Conservation (phyloP, 1,140 invertebrate species). For the Macrobrachium nipponense region DNA sequence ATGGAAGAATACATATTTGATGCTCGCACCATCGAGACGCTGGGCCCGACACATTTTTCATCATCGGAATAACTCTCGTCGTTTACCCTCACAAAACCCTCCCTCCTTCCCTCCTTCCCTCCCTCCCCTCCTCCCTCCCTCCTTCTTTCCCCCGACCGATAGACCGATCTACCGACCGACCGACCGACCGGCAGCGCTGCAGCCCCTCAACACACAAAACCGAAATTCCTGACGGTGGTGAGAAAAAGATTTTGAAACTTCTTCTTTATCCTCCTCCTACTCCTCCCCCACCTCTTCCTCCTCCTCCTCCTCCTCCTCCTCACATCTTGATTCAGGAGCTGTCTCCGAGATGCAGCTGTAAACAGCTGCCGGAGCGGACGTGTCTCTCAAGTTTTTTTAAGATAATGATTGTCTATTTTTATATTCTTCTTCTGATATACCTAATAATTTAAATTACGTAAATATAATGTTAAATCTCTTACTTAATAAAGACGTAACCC, state of each 20-base stretch:
- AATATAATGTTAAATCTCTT: too few species aligned
- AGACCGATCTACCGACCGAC: too few species aligned
- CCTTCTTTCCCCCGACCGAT: too few species aligned
- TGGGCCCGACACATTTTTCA: slow-evolving; percentile 45
- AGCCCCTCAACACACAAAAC: slow-evolving; percentile 3
- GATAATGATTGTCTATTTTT: background rate
- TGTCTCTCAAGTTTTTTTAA: background rate
- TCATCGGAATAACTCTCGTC: slow-evolving; percentile 4
- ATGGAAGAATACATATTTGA: slow-evolving; percentile 55
- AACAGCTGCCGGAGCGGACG: background rate
- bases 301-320: background rate
- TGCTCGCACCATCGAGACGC: slow-evolving; percentile 7
- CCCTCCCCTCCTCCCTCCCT: background rate
- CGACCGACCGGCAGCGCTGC: too few species aligned
- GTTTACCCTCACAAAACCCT: background rate
- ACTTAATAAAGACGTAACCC: too few species aligned
- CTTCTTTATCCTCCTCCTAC: background rate
- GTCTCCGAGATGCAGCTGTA: slow-evolving; percentile 25
- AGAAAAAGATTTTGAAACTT: slow-evolving; percentile 4
- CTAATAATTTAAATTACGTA: too few species aligned
- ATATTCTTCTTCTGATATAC: too few species aligned
- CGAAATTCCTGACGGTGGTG: slow-evolving; percentile 39
- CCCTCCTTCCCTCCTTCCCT: background rate
- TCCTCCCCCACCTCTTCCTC: background rate
- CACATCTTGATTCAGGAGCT: slow-evolving; percentile 45